Base-by-base conservation (phyloP, 2,888 invertebrate species). In the Itoplectis maculator region DNA sequence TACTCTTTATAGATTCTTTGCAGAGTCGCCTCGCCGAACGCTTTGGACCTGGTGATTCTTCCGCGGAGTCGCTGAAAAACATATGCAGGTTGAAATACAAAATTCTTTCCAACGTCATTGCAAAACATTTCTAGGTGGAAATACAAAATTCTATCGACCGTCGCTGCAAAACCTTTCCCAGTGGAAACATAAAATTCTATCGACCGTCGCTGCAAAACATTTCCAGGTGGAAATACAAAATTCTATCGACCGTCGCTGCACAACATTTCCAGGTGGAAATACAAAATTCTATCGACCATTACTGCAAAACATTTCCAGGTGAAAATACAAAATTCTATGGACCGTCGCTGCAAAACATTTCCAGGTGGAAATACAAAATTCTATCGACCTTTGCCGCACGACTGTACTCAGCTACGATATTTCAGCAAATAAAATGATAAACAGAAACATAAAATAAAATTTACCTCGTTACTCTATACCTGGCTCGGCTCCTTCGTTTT, bases 1-100 rank as follows among this genome's bases (percentile, higher is more conserved):
- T 95, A 66, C 92, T 91, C 54, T 90, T 91, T 42, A 90, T 86
- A 5, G 92, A 94, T 86, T 95, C 95, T 88, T 95, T 95, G 85
- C 95, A 95, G 63, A 95, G 93, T 47, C 95, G 94, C 70, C 95
- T 94, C 0, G 95, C 95, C 0, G 95, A 95, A 20, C 96, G 94
- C 90, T 96, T 96, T 0, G 94, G 93, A 11, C 94, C 92, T 29
- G 93, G 90, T 63, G 87, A 78, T 75, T 91, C 90, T 81, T 89
- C 88, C 37, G 87, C 85, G 7, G 91, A 89, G 78, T 92, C 89
- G 79, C 92, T n/a, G n/a, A n/a, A n/a, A n/a, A n/a, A n/a, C n/a
- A n/a, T n/a, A n/a, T n/a, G n/a, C n/a, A n/a, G n/a, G n/a, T n/a
- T n/a, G n/a, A n/a, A n/a, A n/a, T n/a, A n/a, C n/a, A n/a, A n/a